Evolutionary conservation across 2,797 vertebrate species (phyloP).

Genomic region (Gymnoscopelus microlampas): DNA sequence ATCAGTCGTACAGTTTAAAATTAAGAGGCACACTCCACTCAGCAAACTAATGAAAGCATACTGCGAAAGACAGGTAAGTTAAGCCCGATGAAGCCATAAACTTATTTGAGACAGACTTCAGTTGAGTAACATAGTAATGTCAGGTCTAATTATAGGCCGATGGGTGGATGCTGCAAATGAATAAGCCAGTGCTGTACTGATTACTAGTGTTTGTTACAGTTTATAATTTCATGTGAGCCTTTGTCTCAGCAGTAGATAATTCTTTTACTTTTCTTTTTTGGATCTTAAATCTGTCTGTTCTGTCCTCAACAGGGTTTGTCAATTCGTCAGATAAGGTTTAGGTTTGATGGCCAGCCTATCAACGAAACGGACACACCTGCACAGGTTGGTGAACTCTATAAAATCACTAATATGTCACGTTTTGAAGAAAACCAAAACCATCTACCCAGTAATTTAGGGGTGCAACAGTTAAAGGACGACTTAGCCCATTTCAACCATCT

Average conservation of each 20-base stretch:
- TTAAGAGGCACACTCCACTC: slow-evolving; percentile 90
- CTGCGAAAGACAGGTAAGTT: slow-evolving; percentile 89
- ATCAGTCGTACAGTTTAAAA: slow-evolving; percentile 92
- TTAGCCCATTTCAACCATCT: too few species aligned
- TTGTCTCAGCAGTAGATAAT: too few species aligned
- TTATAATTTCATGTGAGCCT: too few species aligned
- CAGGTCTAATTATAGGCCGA: too few species aligned
- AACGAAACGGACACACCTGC: slow-evolving; percentile 92
- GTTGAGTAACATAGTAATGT: neutral
- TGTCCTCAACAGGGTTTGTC: slow-evolving; percentile 85
- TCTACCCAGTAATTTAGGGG: too few species aligned
- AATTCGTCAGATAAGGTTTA: slow-evolving; percentile 91
- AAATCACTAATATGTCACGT: too few species aligned
- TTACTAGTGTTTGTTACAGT: too few species aligned
- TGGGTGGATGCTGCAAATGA: too few species aligned
- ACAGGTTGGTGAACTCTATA: slow-evolving; percentile 82
- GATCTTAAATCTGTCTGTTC: neutral
- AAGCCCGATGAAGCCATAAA: neutral
- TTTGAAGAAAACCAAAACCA: too few species aligned
- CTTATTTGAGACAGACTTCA: neutral
- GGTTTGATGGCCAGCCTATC: slow-evolving; percentile 93
- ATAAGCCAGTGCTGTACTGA: too few species aligned
- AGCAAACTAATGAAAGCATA: slow-evolving; percentile 94
- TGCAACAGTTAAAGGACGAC: too few species aligned
- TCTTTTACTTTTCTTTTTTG: too few species aligned